A percentile compares a stretch with the other conserved stretches of the same genome.
Evolutionary conservation across 2,113 vertebrate species (phyloP).

Genomic region (Otocyon megalotis): DNA sequence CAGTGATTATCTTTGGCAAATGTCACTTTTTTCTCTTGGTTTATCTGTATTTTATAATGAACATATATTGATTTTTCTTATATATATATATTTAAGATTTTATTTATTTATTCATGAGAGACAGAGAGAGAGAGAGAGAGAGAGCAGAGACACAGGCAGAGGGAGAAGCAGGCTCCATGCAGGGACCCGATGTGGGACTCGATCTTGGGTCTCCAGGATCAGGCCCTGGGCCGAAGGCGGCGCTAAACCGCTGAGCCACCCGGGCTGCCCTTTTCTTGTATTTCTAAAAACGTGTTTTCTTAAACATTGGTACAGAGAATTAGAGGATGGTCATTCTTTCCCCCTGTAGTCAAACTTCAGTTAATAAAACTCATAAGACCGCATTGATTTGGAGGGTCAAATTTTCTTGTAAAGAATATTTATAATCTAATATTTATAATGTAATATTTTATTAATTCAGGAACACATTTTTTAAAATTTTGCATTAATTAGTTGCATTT

Average conservation of each 20-base stretch:
- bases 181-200: too few relatives aligned
- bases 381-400: neutral
- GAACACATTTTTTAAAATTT: neutral
- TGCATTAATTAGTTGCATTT: conserved; percentile 3
- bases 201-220: too few relatives aligned
- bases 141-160: too few relatives aligned
- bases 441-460: neutral
- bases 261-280: neutral
- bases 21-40: neutral
- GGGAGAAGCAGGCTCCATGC: too few relatives aligned
- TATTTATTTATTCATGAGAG: too few relatives aligned
- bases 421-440: neutral
- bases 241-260: too few relatives aligned
- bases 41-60: neutral
- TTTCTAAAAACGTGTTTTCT: neutral
- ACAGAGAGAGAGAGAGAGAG: too few relatives aligned
- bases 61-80: neutral
- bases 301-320: neutral
- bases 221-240: too few relatives aligned
- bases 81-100: neutral
- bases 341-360: neutral
- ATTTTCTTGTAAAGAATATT: neutral
- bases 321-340: neutral
- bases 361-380: neutral
- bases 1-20: conserved; percentile 28